Evolutionary conservation across 2,888 invertebrate species (phyloP), one percentile per base, ranked within the genome.

Genomic region (Eulithis testata): DNA sequence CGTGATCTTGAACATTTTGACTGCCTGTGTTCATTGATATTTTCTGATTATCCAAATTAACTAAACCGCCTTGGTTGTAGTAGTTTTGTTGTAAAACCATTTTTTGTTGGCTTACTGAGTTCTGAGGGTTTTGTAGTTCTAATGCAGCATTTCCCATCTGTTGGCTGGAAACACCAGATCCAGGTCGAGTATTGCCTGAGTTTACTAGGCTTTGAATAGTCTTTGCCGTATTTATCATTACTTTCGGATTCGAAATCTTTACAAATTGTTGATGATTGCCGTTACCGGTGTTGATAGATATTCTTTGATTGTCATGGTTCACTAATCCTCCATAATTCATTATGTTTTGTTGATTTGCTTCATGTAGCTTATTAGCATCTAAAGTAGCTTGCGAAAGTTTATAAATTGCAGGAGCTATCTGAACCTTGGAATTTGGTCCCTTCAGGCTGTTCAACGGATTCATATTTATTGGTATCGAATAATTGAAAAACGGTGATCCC

Each of bases 41-140:
- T 31, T 60, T 65, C 37, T 72, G 70, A 31, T 50, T 52, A 44
- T 66, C 60, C n/a, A 77, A 21, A 43, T 51, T 50, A 21, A 55
- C 37, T 43, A 55, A 55, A 11, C 60, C 64, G 5, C 31, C 55
- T 31, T 50, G 31, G n/a, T 54, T 61, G 31, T 50, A 55, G 40
- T 27, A 55, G 44, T 55, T 61, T 50, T 43, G 49, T 12, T 55
- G 50, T 40, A 37, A n/a, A 43, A 47, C 27, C 47, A 49, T 9
- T 11, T 53, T 54, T 21, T 44, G 51, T 44, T 52, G 44, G 8
- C 40, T 51, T 40, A 47, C 44, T 36, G 43, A 50, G 1, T 27
- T 21, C 11, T 47, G 47, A 49, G 47, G 37, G 45, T 54, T 37
- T 2, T 21, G 21, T 47, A 49, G 4, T 54, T 54, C 31, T 12